Base-by-base conservation (phyloP, 2,888 invertebrate species). In the Ichneumoninae sp. region DNA sequence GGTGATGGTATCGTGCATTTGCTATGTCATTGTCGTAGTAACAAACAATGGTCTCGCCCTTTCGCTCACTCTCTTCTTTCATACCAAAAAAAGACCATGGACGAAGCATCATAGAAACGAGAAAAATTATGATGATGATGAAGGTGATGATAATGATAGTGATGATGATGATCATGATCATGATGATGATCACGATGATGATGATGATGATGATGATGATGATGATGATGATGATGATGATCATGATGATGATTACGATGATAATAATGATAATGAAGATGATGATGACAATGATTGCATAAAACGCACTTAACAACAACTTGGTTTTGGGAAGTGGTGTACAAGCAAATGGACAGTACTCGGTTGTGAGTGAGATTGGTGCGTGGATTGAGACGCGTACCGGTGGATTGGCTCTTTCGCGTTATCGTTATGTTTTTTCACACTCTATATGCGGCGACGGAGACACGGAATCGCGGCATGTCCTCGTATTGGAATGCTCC, bases 1-100 rank as follows among this genome's bases (percentile, higher is more conserved):
- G 93, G 93, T 93, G 93, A 92, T 92, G 93, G 93, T 93, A 93
- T 93, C 92, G 93, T 93, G 93, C 93, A 93, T 93, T 93, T 93
- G 93, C 93, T 92, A 90, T 92, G 91, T 93, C 91, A 91, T 91
- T 92, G 91, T 87, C 89, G 91, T 92, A 91, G 91, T 85, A 87
- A 85, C 87, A 89, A 87, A 87, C 76, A 86, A 88, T 86, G 81
- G 86, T 88, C 83, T 86, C 86, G 85, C 86, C 83, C 87, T 86
- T 87, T 85, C 84, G 85, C 86, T 86, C 83, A 74, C 80, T 81
- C 77, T 86, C 78, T 87, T 77, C 77, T 71, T 87, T 81, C 68
- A 85, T 83, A 70, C 44, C 16, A 68, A 57, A 57, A 69, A 68
- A 77, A 57, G 69, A 71, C 57, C 75, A 80, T 65, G 50, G 62